These are phyloP conservation scores for Progne subis DNA, from an alignment of 2,113 vertebrate genomes.

Conservation along the genomic window DNA sequence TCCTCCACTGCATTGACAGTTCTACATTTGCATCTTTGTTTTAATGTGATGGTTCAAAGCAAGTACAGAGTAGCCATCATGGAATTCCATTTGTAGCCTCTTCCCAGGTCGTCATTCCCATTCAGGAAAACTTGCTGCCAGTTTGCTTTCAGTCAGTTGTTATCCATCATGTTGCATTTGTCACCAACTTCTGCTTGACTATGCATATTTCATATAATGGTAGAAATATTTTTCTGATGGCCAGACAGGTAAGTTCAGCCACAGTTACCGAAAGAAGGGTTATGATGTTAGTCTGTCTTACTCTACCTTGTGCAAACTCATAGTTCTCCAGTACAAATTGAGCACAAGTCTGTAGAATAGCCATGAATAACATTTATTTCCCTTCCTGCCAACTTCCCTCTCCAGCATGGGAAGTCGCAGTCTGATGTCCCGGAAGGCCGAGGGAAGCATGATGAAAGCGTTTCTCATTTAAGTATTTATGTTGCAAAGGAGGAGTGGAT, in stretches of 20 bases:
- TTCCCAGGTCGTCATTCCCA: not conserved
- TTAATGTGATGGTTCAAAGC: not conserved
- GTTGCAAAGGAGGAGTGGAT: not conserved
- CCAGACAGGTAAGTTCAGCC: not conserved
- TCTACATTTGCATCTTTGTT: not conserved
- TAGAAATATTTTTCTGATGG: not conserved
- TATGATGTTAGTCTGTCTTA: not conserved
- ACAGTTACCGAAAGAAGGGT: not conserved
- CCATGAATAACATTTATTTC: not conserved
- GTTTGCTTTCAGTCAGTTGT: not conserved
- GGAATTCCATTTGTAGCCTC: not conserved
- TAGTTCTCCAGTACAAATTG: not conserved
- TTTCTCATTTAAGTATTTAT: not conserved
- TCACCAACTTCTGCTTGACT: not conserved
- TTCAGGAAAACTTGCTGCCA: not conserved
- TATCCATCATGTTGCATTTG: not conserved
- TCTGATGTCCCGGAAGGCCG: not conserved
- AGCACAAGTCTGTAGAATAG: not conserved
- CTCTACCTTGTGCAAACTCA: not conserved
- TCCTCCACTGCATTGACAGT: not conserved
- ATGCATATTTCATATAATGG: not conserved
- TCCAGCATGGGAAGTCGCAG: not conserved
- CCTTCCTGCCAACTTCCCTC: not conserved
- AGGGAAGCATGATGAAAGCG: not conserved
- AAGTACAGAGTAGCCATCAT: not conserved